A percentile compares a stretch with the other conserved stretches of the same genome.
Conservation (phyloP, 2,113 vertebrate species). For the Galemys pyrenaicus region DNA sequence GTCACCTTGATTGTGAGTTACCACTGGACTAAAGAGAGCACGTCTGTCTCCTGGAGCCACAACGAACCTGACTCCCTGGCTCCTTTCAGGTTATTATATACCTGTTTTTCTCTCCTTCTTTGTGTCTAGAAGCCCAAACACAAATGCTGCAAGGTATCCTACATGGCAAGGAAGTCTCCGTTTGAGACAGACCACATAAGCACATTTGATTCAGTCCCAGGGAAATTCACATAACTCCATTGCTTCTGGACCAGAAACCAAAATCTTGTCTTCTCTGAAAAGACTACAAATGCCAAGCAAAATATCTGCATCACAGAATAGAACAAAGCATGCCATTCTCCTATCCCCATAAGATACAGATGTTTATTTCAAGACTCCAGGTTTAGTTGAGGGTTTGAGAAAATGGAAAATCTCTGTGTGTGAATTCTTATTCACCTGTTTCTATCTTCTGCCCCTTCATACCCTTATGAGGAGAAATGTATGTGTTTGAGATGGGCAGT, state of each 20-base stretch:
- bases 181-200: background rate
- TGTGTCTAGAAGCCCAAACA: constrained; percentile 36
- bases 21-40: background rate
- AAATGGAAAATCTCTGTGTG: constrained; percentile 11
- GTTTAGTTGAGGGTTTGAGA: constrained; percentile 48
- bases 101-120: background rate
- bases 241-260: constrained; percentile 37
- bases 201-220: background rate
- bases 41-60: background rate
- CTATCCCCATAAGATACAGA: background rate
- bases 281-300: constrained; percentile 17
- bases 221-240: constrained; percentile 47
- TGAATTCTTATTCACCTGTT: constrained; percentile 19
- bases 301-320: background rate
- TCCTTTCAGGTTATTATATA: background rate
- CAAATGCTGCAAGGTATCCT: background rate
- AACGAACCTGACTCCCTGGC: background rate
- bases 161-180: background rate
- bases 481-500: constrained; percentile 1
- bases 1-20: constrained; percentile 5
- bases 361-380: background rate
- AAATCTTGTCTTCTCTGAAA: constrained; percentile 28
- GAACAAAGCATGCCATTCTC: background rate
- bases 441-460: constrained; percentile 10
- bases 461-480: constrained; percentile 41